phyloP scores from a whole-genome alignment of 2,797 vertebrate genomes.

The Mormyrus proboscirostris region DNA sequence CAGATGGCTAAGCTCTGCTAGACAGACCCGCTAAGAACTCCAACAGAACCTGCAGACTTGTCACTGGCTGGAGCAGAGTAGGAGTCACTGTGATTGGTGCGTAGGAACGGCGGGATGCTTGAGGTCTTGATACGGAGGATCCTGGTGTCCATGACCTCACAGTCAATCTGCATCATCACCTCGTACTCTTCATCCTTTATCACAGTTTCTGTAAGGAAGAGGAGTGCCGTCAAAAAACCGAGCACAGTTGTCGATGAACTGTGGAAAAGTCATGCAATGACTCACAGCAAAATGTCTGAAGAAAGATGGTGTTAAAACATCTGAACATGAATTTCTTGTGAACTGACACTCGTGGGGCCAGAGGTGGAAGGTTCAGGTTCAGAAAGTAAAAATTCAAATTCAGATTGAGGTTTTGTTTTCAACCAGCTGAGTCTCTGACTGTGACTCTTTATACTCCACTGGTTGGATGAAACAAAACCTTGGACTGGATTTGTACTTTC shows the following conservation, averaged over 20 bases:
- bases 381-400: background rate
- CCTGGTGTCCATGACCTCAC: constrained; percentile 90
- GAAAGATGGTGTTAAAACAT: background rate
- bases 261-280: background rate
- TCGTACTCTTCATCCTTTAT: constrained; percentile 84
- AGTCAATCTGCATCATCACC: constrained; percentile 99
- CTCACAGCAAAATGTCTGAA: background rate
- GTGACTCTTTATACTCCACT: background rate
- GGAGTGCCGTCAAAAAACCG: background rate
- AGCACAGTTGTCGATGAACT: background rate
- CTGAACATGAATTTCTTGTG: background rate
- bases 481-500: background rate
- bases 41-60: constrained; percentile 53
- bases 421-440: background rate
- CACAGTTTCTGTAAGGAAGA: constrained; percentile 72
- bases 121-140: constrained; percentile 91
- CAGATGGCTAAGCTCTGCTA: constrained; percentile 23
- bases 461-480: background rate
- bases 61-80: constrained; percentile 56
- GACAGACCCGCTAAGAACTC: constrained; percentile 64
- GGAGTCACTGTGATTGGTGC: constrained; percentile 69
- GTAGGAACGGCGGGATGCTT: constrained; percentile 77
- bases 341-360: background rate
- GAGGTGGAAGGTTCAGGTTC: background rate
- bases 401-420: background rate